Evolutionary conservation across 2,888 invertebrate genomes (phyloP).

Genomic region (Tetragonisca angustula): DNA sequence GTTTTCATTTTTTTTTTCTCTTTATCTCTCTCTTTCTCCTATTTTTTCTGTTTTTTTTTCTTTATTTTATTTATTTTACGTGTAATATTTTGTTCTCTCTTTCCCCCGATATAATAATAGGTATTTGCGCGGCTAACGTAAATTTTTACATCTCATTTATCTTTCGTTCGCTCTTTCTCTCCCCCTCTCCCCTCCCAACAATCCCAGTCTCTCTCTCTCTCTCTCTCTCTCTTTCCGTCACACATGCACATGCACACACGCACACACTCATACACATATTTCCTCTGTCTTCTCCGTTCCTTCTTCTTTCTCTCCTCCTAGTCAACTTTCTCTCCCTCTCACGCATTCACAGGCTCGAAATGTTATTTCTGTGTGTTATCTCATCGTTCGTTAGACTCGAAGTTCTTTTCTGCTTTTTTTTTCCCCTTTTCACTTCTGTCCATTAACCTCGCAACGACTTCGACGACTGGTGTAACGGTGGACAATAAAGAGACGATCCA

Average conservation of each 20-base stretch:
- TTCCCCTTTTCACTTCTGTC: not conserved
- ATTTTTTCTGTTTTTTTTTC: constrained; percentile 26
- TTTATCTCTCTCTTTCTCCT: constrained; percentile 23
- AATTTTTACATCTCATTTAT: constrained; percentile 23
- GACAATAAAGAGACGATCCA: constrained; percentile 68
- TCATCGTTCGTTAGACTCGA: constrained; percentile 24
- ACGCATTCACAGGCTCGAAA: constrained; percentile 33
- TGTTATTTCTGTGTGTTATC: not conserved
- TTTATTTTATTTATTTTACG: constrained; percentile 20
- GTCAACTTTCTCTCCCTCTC: constrained; percentile 34
- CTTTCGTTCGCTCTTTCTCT: not conserved
- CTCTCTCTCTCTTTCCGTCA: constrained; percentile 24
- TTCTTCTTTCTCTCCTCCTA: constrained; percentile 29
- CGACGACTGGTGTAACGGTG: constrained; percentile 69
- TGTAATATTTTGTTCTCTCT: constrained; percentile 30
- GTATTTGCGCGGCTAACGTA: constrained; percentile 29
- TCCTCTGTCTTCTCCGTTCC: constrained; percentile 1
- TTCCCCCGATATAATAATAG: constrained; percentile 19
- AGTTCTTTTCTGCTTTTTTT: not conserved
- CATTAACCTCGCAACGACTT: constrained; percentile 46
- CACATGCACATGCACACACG: no score
- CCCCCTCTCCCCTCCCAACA: not conserved
- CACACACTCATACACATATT: constrained; percentile 6
- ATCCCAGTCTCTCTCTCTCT: constrained; percentile 5
- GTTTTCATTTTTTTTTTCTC: constrained; percentile 53